Conservation (phyloP, 2,113 vertebrate species). For the Spea bombifrons region DNA sequence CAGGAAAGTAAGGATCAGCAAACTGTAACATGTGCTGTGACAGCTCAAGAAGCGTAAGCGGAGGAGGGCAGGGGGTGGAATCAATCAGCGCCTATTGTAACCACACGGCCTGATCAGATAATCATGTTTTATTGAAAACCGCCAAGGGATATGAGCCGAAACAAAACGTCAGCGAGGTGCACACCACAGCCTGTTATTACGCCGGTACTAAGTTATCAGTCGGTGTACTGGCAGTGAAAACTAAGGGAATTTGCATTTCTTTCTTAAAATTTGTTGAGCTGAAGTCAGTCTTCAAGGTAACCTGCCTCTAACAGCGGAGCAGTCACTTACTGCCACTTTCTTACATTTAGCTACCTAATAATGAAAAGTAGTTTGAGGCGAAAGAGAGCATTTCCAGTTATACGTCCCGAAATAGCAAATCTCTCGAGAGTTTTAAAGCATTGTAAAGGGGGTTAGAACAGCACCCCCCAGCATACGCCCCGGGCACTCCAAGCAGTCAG, state of each 20-base stretch:
- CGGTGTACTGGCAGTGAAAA: slow-evolving; percentile 1
- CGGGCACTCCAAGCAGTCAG: no score
- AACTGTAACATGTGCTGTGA: slow-evolving; percentile 25
- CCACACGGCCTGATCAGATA: slow-evolving; percentile 28
- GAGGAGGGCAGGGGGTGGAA: neutral
- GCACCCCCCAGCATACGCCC: no score
- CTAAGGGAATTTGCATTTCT: slow-evolving; percentile 4
- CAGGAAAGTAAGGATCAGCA: no score
- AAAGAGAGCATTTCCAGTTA: no score
- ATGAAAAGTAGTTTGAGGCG: no score
- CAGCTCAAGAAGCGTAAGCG: slow-evolving; percentile 10
- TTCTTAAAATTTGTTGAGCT: neutral
- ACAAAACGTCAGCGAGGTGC: slow-evolving; percentile 17
- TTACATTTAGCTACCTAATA: no score
- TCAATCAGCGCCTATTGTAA: slow-evolving; percentile 26
- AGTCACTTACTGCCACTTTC: no score
- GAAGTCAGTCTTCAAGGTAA: no score
- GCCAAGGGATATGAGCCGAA: neutral
- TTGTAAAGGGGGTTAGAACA: no score
- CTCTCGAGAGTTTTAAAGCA: no score
- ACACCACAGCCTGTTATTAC: slow-evolving; percentile 28
- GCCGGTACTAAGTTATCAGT: slow-evolving; percentile 6
- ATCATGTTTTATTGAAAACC: slow-evolving; percentile 28
- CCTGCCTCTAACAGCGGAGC: no score
- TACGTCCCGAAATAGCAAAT: no score